These are phyloP conservation scores for Aphaenogaster floridana DNA, from an alignment of 1,140 invertebrate species.

Conservation along the genomic window DNA sequence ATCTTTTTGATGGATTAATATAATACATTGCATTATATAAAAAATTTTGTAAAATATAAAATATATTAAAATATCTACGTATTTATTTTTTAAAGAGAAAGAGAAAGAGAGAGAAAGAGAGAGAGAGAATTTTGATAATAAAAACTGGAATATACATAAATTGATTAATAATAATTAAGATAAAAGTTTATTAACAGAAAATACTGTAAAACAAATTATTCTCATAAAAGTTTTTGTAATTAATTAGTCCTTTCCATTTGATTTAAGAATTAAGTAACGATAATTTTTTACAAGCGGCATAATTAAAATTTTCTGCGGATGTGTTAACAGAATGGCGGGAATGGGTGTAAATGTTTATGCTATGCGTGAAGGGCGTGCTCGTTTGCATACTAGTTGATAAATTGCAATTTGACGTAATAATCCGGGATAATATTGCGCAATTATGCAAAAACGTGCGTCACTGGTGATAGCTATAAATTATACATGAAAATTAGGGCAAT, in stretches of 20 bases:
- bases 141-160: not conserved
- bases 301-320: conserved; percentile 32
- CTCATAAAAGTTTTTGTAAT: not conserved
- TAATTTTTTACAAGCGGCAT: conserved; percentile 1
- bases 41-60: conserved; percentile 10
- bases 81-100: not conserved
- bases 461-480: conserved; percentile 51
- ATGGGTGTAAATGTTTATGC: conserved; percentile 40
- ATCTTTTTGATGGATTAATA: not conserved
- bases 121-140: not conserved
- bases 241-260: not conserved
- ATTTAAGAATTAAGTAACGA: not conserved
- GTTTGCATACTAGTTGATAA: conserved; percentile 62
- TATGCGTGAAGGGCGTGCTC: conserved; percentile 36
- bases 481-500: conserved; percentile 46
- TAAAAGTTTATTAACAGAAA: conserved; percentile 12
- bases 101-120: not conserved
- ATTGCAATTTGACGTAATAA: conserved; percentile 62
- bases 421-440: conserved; percentile 57
- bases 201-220: not conserved
- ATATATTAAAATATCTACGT: not conserved
- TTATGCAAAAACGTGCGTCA: conserved; percentile 64
- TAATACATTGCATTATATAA: not conserved
- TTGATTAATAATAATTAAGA: not conserved
- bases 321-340: conserved; percentile 2